A percentile compares a stretch with the other conserved stretches of the same genome.
Evolutionary conservation across 2,888 invertebrate genomes (phyloP).

Genomic region (Dasypogon diadema): DNA sequence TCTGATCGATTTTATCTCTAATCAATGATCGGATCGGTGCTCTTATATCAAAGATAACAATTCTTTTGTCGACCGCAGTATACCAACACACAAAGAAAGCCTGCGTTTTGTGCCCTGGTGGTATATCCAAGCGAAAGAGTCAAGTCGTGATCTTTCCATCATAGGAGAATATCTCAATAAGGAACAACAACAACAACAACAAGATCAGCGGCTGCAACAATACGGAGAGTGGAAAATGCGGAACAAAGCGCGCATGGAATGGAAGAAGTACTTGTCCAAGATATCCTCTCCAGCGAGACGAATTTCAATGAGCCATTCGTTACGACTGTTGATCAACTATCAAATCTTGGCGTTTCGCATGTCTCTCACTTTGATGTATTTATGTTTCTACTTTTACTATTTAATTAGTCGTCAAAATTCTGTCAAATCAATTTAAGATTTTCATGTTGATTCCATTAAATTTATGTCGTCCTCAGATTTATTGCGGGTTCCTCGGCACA

Average conservation of each 20-base stretch:
- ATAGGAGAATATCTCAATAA: constrained; percentile 10
- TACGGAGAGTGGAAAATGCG: no score
- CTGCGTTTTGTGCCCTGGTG: not conserved
- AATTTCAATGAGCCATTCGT: constrained; percentile 41
- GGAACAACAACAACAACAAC: not conserved
- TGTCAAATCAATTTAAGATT: constrained; percentile 13
- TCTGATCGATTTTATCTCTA: not conserved
- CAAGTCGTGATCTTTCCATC: constrained; percentile 8
- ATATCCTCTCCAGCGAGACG: not conserved
- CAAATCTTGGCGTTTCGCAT: constrained; percentile 44
- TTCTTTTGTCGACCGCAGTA: no score
- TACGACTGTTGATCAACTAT: constrained; percentile 41
- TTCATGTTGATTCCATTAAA: constrained; percentile 12
- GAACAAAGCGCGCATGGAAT: not conserved
- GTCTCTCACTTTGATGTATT: constrained; percentile 52
- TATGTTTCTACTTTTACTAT: constrained; percentile 48
- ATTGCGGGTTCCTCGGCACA: not conserved
- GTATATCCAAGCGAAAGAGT: not conserved
- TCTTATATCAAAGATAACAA: not conserved
- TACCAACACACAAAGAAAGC: no score
- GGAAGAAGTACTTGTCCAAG: not conserved
- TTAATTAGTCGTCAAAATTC: constrained; percentile 50
- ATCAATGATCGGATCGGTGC: not conserved
- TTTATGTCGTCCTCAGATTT: not conserved
- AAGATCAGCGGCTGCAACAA: not conserved